Percentiles rank a stretch among this genome's conserved stretches.
Conservation (phyloP, 2,888 invertebrate genomes). For the Yponomeuta plumbellus region DNA sequence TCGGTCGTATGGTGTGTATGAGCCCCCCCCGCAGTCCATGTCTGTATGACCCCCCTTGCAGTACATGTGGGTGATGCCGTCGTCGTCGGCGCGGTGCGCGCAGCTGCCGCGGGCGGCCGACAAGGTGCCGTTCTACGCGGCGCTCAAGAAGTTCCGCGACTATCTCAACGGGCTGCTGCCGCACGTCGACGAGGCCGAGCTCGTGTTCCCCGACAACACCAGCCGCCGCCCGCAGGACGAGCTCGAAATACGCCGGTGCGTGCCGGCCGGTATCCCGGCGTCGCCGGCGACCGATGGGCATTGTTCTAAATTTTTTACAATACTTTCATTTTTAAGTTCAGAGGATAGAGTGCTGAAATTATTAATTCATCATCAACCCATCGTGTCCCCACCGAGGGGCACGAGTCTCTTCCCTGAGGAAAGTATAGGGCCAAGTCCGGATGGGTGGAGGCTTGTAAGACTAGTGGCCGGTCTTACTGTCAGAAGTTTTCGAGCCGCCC, state of each 20-base stretch:
- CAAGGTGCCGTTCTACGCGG: constrained; percentile 98
- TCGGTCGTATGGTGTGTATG: too few relatives aligned
- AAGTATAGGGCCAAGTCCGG: too few relatives aligned
- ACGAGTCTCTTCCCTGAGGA: too few relatives aligned
- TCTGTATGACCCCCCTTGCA: constrained; percentile 49
- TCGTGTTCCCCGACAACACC: constrained; percentile 83
- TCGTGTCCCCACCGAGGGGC: too few relatives aligned
- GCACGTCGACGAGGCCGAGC: constrained; percentile 90
- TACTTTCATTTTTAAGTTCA: too few relatives aligned
- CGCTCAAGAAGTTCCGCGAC: constrained; percentile 96
- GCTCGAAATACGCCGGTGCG: constrained; percentile 59
- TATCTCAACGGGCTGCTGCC: constrained; percentile 91
- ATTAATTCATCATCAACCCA: too few relatives aligned
- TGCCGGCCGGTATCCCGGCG: too few relatives aligned
- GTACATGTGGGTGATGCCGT: constrained; percentile 99
- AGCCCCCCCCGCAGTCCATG: background rate
- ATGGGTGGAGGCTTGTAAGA: too few relatives aligned
- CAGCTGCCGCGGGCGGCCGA: constrained; percentile 98
- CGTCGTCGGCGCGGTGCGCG: constrained; percentile 97
- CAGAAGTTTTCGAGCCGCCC: too few relatives aligned
- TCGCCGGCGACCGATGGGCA: constrained; percentile 62
- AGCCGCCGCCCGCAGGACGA: constrained; percentile 69
- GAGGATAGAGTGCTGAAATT: too few relatives aligned
- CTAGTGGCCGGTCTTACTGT: too few relatives aligned
- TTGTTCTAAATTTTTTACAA: too few relatives aligned